Base-by-base conservation (phyloP, 2,888 invertebrate genomes). In the Mythimna loreyi region DNA sequence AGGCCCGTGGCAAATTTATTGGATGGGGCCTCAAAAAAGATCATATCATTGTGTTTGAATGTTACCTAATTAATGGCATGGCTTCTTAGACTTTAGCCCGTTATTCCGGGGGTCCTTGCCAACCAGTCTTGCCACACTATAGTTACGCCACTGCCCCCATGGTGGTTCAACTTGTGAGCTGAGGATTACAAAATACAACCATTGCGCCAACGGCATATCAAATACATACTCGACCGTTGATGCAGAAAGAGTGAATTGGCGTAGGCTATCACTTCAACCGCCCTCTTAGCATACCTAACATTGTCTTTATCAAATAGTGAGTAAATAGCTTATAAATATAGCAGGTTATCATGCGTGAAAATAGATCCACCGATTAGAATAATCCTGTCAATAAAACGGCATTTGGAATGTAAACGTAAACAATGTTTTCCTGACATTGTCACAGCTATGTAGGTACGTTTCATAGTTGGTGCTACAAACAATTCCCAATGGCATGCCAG, bases 351-450 rank as follows among this genome's bases (percentile, higher is more conserved):
- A 73, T 59, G 23, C 16, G 23, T 72, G 5, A 52, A 67, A 78
- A 64, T 53, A 53, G 25, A 40, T 6, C 9, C 9, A 6, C 5
- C 28, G 43, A 64, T 64, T 57, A 61, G 5, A 47, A 60, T 63
- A 63, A 61, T 55, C 9, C 6, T 59, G n/a, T 55, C 11, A 4
- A 55, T 50, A 52, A 55, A 52, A 70, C 28, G 25, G n/a, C 11
- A 52, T 65, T 52, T 36, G 5, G 40, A 47, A 3, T 60, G 53
- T n/a, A 62, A 55, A 16, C 40, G 49, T 66, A 63, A 62, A 66
- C 33, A 53, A 64, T 61, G 52, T 59, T 72, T 68, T 67, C 73
- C 63, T 70, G 23, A 56, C 66, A 73, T 61, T 72, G 57, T 78
- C 56, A 40, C 28, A 19, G 11, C 25, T 58, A 21, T 11, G 0